Evolutionary conservation across 2,888 invertebrate genomes (phyloP), one percentile per base, ranked within the genome.

Genomic region (Agrenia bidenticulata): DNA sequence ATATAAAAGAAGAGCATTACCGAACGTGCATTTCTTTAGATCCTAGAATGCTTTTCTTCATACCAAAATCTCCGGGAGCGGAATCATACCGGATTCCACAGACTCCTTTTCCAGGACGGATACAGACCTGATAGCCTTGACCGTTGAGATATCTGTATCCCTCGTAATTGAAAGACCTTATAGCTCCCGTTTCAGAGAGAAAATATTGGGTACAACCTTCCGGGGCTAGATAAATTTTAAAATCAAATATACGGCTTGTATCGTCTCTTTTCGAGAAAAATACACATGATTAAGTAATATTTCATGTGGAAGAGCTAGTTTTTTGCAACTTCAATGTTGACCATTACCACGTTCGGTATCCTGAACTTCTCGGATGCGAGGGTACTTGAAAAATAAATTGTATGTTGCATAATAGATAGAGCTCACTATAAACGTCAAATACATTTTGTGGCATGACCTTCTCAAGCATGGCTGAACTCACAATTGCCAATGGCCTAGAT

Each of bases 131-230:
- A 64, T 78, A 78, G 54, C 72, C 72, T 49, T 73, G 72, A 7
- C 73, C 73, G 42, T 74, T 76, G 13, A 77, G 69, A 62, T 78
- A 77, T 51, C 74, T 67, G 15, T 64, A 64, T n/a, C 77, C 77
- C 42, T 76, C 77, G 68, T 70, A 77, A 67, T 78, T 77, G 64
- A 77, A 78, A 27, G 77, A 76, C 61, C 76, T 77, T 7, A 78
- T 73, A 1, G 73, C 63, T 7, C 78, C 78, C 21, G 63, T 61
- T 51, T 73, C 73, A 0, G 70, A 68, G 15, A 76, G 61, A 66
- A 68, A 76, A 66, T 77, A 78, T 68, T 78, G 78, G 15, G 77
- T 76, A 58, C 78, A 78, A 24, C 77, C 77, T 54, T 73, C 74
- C 5, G 78, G 78, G 32, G 78, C 78, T 77, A 60, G 7, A 64